These are phyloP conservation scores for Muscina levida DNA, from an alignment of 2,888 invertebrate species.

Conservation along the genomic window DNA sequence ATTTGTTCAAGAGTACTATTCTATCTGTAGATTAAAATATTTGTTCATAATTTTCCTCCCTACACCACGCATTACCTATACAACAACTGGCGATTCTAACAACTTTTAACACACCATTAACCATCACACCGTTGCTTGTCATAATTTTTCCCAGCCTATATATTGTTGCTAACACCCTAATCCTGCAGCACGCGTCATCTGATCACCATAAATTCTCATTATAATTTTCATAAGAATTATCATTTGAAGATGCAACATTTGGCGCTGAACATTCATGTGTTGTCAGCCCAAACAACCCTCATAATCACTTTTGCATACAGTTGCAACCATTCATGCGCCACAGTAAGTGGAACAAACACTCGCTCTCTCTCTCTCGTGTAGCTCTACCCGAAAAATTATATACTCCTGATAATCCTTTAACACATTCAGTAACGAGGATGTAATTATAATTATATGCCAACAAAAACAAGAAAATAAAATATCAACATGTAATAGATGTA, in stretches of 20 bases:
- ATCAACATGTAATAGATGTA: conserved; percentile 24
- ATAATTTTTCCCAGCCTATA: neutral
- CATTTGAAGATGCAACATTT: neutral
- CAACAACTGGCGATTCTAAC: too few relatives aligned
- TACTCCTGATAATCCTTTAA: conserved; percentile 59
- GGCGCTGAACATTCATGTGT: conserved; percentile 1
- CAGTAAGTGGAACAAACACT: too few relatives aligned
- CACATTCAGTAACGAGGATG: conserved; percentile 59
- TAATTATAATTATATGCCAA: conserved; percentile 61
- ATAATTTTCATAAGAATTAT: conserved; percentile 21
- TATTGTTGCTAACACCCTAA: neutral
- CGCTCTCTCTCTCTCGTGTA: conserved; percentile 10
- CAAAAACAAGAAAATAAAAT: too few relatives aligned
- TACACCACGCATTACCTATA: too few relatives aligned
- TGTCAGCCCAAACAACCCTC: neutral
- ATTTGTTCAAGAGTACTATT: too few relatives aligned
- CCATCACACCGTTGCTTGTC: neutral
- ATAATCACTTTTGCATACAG: conserved; percentile 16
- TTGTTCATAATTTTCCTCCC: too few relatives aligned
- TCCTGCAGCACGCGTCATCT: conserved; percentile 10
- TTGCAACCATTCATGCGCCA: too few relatives aligned
- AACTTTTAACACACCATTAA: too few relatives aligned
- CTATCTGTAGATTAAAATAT: too few relatives aligned
- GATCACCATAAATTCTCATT: conserved; percentile 13
- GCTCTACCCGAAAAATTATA: too few relatives aligned